Evolutionary conservation across 2,888 invertebrate genomes (phyloP), one percentile per base, ranked within the genome.

Genomic region (Parnassius mnemosyne): DNA sequence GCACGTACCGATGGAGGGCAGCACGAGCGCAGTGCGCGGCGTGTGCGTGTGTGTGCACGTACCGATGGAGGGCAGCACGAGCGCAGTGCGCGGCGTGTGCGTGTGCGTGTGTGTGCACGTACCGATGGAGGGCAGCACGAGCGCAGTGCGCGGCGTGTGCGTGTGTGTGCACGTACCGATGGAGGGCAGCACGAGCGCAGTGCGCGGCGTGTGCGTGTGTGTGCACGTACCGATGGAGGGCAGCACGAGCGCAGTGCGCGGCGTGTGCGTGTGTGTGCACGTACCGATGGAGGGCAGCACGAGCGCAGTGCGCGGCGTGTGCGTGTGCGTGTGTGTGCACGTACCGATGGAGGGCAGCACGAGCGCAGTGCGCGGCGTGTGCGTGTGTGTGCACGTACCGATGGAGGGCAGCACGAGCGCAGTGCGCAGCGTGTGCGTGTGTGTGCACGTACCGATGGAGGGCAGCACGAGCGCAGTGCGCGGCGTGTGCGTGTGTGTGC

Each of bases 51-150:
- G 3, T 9, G 3, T 9, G 5, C 2, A 7, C 47, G 13, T 13
- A 84, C 87, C 87, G 63, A 87, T 85, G 65, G 83, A 72, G 63
- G 87, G 87, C 74, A n/a, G n/a, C n/a, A n/a, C n/a, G n/a, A n/a
- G n/a, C n/a, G n/a, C n/a, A n/a, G n/a, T n/a, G n/a, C n/a, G n/a
- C n/a, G n/a, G 20, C 16, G 16, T 16, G 16, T 16, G 16, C 1
- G 16, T 1, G 49, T n/a, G 9, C 3, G 47, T 47, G 47, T 13
- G 3, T 9, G 3, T 9, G 5, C 2, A 7, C 47, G 13, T 13
- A 84, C 87, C 87, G 63, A 87, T 85, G 65, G 83, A 72, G 63
- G 87, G 87, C 74, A n/a, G n/a, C n/a, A n/a, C n/a, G n/a, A n/a
- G n/a, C n/a, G n/a, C n/a, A n/a, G n/a, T n/a, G n/a, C n/a, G n/a